Evolutionary conservation across 2,113 vertebrate species (phyloP).

Genomic region (Cryptoleucopteryx plumbea): DNA sequence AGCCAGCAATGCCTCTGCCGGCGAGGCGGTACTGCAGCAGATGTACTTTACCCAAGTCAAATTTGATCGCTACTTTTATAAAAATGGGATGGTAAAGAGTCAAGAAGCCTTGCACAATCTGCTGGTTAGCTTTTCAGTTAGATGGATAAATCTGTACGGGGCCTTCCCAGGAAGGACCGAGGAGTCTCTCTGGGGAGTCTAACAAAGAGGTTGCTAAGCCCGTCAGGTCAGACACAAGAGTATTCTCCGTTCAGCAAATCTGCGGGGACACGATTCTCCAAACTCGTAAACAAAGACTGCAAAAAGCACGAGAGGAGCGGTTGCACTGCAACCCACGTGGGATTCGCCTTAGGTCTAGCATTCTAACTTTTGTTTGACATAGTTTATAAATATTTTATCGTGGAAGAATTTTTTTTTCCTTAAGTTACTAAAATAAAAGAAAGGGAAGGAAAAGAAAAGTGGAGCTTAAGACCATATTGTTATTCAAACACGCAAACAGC

Average conservation of each 20-base stretch:
- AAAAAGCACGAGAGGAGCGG: neutral
- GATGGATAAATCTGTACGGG: neutral
- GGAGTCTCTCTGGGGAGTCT: constrained; percentile 24
- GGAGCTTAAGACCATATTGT: neutral
- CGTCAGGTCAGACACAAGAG: neutral
- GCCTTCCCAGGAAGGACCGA: neutral
- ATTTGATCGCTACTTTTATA: neutral
- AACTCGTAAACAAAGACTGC: constrained; percentile 1
- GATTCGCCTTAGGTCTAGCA: neutral
- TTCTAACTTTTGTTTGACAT: neutral
- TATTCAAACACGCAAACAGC: neutral
- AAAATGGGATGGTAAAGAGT: neutral
- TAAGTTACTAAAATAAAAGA: constrained; percentile 10
- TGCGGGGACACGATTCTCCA: neutral
- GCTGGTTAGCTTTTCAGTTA: neutral
- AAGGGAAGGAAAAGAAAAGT: neutral
- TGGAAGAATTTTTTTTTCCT: neutral
- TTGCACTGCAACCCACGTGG: neutral
- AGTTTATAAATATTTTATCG: neutral
- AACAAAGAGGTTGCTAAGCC: constrained; percentile 62
- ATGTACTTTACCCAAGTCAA: neutral
- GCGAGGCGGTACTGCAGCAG: neutral
- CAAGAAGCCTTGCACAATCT: neutral
- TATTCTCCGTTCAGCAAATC: neutral
- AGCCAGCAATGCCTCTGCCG: neutral